These are phyloP conservation scores for Epinotia bilunana DNA, from an alignment of 2,888 invertebrate genomes.

Conservation along the genomic window DNA sequence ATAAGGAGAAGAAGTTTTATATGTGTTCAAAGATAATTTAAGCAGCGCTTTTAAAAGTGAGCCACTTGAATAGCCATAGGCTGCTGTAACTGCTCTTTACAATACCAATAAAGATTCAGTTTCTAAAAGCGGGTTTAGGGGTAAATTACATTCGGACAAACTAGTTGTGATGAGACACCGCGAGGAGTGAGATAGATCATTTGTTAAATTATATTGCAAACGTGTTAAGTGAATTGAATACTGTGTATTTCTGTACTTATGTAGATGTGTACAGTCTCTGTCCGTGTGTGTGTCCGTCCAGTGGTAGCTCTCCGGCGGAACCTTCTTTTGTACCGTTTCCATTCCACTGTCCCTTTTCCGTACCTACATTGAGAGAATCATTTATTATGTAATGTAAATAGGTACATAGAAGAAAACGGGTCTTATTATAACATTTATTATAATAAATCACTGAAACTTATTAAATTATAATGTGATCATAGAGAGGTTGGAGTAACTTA, in stretches of 20 bases:
- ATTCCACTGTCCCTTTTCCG: constrained; percentile 1
- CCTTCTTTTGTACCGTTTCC: constrained; percentile 29
- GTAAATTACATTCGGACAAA: not conserved
- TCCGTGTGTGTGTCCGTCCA: constrained; percentile 69
- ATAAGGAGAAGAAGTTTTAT: too few relatives aligned
- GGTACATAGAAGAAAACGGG: constrained; percentile 1
- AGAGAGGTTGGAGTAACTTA: constrained; percentile 10
- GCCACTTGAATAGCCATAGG: too few relatives aligned
- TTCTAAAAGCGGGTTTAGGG: not conserved
- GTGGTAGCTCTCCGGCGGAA: constrained; percentile 48
- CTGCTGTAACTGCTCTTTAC: too few relatives aligned
- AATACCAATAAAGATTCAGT: too few relatives aligned
- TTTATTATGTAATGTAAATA: constrained; percentile 4
- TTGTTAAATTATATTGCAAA: constrained; percentile 35
- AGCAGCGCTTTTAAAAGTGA: too few relatives aligned
- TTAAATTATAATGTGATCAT: constrained; percentile 29
- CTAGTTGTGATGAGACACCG: not conserved
- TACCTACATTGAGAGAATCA: not conserved
- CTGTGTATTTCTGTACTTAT: constrained; percentile 40
- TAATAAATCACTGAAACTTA: constrained; percentile 10
- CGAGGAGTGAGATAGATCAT: constrained; percentile 30
- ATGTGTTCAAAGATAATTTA: too few relatives aligned
- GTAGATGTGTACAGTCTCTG: constrained; percentile 12
- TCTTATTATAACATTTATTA: constrained; percentile 10
- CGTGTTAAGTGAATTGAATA: constrained; percentile 39